Evolutionary conservation across 2,797 vertebrate genomes (phyloP).

Genomic region (Lepilemur ruficaudatus): DNA sequence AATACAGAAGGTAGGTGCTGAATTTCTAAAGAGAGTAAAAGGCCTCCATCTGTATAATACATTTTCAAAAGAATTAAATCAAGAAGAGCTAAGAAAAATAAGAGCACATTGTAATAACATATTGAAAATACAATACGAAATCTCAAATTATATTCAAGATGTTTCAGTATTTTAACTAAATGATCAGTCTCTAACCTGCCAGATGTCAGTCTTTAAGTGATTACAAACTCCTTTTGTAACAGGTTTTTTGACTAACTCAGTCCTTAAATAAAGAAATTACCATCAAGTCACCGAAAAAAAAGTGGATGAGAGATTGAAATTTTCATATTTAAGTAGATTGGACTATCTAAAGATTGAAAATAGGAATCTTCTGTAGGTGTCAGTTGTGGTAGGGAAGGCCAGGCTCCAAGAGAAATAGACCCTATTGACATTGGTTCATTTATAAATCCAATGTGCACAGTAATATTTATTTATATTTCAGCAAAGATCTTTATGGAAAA

Average conservation of each 20-base stretch:
- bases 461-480: not conserved
- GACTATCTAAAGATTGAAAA: not conserved
- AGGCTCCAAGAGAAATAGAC: not conserved
- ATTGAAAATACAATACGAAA: not conserved
- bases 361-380: not conserved
- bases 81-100: not conserved
- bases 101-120: not conserved
- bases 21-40: not conserved
- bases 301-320: not conserved
- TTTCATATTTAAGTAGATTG: not conserved
- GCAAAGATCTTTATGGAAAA: not conserved
- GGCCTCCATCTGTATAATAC: not conserved
- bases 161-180: not conserved
- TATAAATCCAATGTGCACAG: not conserved
- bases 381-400: not conserved
- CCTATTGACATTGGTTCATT: not conserved
- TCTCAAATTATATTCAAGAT: not conserved
- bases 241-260: not conserved
- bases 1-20: not conserved
- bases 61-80: not conserved
- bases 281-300: not conserved
- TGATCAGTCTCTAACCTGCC: not conserved
- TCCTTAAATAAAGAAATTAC: slow-evolving; percentile 24
- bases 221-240: not conserved
- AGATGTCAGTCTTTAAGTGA: not conserved